Percentiles rank a stretch among this genome's conserved stretches.
Conservation (phyloP, 2,797 vertebrate genomes). For the Vespertilio murinus region DNA sequence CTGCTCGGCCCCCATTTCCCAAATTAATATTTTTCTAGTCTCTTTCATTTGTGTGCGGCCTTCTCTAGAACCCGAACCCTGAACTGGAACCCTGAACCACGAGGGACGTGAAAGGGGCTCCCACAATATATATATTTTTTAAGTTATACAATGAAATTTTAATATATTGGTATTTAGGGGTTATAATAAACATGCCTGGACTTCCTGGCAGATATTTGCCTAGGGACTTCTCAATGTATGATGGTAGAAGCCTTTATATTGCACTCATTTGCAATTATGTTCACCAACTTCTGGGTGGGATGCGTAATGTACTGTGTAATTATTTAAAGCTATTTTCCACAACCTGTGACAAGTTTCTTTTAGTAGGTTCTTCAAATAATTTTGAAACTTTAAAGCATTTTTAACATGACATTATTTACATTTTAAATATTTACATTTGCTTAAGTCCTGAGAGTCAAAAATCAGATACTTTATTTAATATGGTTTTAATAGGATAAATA, state of each 20-base stretch:
- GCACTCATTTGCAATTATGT: not conserved
- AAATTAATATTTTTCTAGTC: too few species aligned
- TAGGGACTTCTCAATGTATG: not conserved
- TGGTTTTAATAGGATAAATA: not conserved
- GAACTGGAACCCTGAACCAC: too few species aligned
- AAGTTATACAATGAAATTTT: not conserved
- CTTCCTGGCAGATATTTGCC: not conserved
- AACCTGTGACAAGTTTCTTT: not conserved
- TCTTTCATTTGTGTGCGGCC: too few species aligned
- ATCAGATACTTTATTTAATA: constrained; percentile 17
- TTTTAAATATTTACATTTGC: not conserved
- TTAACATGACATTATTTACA: not conserved
- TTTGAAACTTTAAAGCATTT: constrained; percentile 44
- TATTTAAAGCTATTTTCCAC: not conserved
- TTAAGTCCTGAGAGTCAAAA: not conserved
- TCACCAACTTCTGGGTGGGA: not conserved
- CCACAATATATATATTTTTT: not conserved
- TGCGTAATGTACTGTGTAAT: not conserved
- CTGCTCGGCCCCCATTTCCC: too few species aligned
- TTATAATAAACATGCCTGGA: not conserved
- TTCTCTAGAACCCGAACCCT: too few species aligned
- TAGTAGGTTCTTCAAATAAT: not conserved
- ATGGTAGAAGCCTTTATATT: not conserved
- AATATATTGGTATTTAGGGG: not conserved
- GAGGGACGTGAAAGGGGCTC: too few species aligned